A percentile compares a stretch with the other conserved stretches of the same genome.
Evolutionary conservation across 1,140 invertebrate genomes (phyloP).

Genomic region (Eriocheir sinensis): DNA sequence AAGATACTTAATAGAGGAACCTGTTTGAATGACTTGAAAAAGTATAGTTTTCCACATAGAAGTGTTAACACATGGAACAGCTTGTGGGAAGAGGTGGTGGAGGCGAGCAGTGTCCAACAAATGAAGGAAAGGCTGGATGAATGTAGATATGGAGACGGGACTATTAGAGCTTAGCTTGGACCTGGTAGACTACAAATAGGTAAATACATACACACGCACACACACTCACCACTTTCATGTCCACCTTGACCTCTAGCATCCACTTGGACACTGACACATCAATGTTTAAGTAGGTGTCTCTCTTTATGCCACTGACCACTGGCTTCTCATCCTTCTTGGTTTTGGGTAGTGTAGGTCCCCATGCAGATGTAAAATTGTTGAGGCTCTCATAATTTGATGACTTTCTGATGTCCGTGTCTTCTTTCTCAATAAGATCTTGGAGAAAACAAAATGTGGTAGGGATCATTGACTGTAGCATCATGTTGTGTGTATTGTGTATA

Average conservation of each 20-base stretch:
- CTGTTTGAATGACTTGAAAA: too few relatives aligned
- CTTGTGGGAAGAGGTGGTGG: too few relatives aligned
- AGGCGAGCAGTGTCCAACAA: too few relatives aligned
- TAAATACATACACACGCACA: not conserved
- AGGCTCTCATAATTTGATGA: not conserved
- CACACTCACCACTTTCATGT: constrained; percentile 37
- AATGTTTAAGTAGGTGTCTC: not conserved
- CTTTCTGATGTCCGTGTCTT: not conserved
- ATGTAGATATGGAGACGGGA: too few relatives aligned
- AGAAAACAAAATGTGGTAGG: not conserved
- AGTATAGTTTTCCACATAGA: too few relatives aligned
- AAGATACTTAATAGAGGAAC: too few relatives aligned
- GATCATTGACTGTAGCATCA: too few relatives aligned
- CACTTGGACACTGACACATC: constrained; percentile 50
- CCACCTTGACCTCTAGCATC: constrained; percentile 32
- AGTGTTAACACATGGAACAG: too few relatives aligned
- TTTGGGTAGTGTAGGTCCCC: not conserved
- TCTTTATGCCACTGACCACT: not conserved
- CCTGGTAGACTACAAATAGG: too few relatives aligned
- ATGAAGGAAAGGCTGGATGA: too few relatives aligned
- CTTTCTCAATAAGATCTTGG: not conserved
- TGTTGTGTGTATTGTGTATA: too few relatives aligned
- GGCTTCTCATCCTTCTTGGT: not conserved
- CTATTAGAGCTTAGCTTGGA: too few relatives aligned
- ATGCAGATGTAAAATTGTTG: not conserved